These are phyloP conservation scores for Mimachlamys varia DNA, from an alignment of 2,888 invertebrate species.

Conservation along the genomic window DNA sequence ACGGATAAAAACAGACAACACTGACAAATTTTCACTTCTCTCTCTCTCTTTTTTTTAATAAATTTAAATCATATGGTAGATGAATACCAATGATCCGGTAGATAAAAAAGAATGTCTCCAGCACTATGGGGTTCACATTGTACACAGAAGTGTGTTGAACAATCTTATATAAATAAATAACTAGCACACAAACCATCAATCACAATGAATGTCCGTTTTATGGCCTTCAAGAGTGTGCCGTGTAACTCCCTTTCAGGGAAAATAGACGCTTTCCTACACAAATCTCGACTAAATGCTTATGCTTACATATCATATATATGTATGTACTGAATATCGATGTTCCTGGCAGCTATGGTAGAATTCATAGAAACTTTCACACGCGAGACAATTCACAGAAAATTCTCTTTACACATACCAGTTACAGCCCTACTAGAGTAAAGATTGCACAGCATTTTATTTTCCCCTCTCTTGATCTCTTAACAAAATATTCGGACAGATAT, in stretches of 20 bases:
- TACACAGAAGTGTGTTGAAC: background rate
- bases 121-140: background rate
- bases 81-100: constrained; percentile 14
- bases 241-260: background rate
- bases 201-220: background rate
- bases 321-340: background rate
- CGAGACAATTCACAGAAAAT: background rate
- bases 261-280: background rate
- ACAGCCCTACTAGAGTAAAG: background rate
- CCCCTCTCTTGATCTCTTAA: background rate
- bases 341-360: background rate
- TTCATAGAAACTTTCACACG: background rate
- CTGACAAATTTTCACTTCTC: background rate
- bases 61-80: background rate
- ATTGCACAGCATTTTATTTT: background rate
- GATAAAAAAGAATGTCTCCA: constrained; percentile 28
- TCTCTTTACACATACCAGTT: background rate
- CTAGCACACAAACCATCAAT: background rate
- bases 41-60: background rate
- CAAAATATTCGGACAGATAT: background rate
- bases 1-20: no score
- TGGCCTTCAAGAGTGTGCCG: background rate
- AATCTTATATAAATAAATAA: constrained; percentile 27
- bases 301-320: no score
- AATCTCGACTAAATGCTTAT: background rate